Evolutionary conservation across 1,140 invertebrate genomes (phyloP), one percentile per base, ranked within the genome.

Genomic region (Drosophila erecta): DNA sequence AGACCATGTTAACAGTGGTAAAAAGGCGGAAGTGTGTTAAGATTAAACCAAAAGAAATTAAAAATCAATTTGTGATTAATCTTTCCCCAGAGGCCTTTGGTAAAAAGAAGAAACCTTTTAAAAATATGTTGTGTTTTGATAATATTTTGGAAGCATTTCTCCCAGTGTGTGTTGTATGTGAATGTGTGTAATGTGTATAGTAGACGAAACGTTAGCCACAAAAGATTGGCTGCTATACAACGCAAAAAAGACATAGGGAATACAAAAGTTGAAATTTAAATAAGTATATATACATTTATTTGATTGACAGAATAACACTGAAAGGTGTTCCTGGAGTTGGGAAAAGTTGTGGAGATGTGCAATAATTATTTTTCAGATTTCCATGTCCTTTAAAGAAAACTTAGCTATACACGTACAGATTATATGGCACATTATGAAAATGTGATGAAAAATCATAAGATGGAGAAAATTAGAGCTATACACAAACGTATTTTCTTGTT

Each of bases 81-180:
- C 91, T 92, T 92, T 92, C 91, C 91, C 91, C 79, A 86, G 57
- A 92, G 91, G 91, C 91, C 91, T 85, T 76, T 81, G 54, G 47
- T 79, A 71, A 44, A 77, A 70, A 58, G 38, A 22, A 40, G 8
- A 55, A 44, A 30, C 49, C 40, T 38, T 41, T 41, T 3, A 24
- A 46, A 37, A 22, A 27, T 41, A 20, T 14, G 51, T 33, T 11
- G 30, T 58, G 17, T 60, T n/a, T 51, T 41, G 15, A n/a, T 40
- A 17, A 22, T 51, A 30, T 54, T 8, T 30, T 11, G 10, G 2
- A 38, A 50, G 12, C 15, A 30, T 33, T 41, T 41, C 4, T 8
- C 22, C 1, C 5, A 30, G 40, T 33, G 33, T 55, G 38, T 43
- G 4, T 44, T 43, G 27, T 55, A 6, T 72, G 20, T 46, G 33